Evolutionary conservation across 2,797 vertebrate species (phyloP).

Genomic region (Serranus cabrilla): DNA sequence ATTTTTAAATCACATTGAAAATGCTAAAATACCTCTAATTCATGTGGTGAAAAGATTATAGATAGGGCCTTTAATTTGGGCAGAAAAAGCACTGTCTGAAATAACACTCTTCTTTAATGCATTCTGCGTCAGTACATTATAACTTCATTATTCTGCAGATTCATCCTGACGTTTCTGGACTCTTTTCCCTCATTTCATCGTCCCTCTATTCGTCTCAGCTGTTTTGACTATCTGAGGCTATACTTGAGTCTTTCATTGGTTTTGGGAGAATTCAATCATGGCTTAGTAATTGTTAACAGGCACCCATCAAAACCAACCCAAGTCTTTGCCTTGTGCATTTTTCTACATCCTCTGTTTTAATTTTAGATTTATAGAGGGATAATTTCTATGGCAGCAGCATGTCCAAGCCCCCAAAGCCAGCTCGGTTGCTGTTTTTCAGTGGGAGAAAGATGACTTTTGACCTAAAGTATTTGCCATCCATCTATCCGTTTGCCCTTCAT

Average conservation of each 20-base stretch:
- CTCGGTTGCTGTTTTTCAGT: conserved; percentile 58
- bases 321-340: conserved; percentile 65
- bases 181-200: conserved; percentile 41
- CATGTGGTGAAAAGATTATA: not conserved
- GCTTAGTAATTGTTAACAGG: conserved; percentile 84
- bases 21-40: conserved; percentile 8
- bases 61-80: not conserved
- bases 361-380: conserved; percentile 81
- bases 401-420: conserved; percentile 65
- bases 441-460: conserved; percentile 64
- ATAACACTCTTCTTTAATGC: not conserved
- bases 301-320: conserved; percentile 73
- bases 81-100: not conserved
- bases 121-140: conserved; percentile 1
- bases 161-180: conserved; percentile 23
- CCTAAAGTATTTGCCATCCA: conserved; percentile 71
- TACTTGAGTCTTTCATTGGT: conserved; percentile 75
- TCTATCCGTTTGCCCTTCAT: conserved; percentile 61
- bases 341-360: conserved; percentile 75
- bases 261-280: conserved; percentile 80
- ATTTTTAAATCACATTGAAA: conserved; percentile 1
- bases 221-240: conserved; percentile 72
- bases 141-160: conserved; percentile 40
- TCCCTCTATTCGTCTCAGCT: conserved; percentile 45
- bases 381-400: conserved; percentile 68